A percentile compares a stretch with the other conserved stretches of the same genome.
Evolutionary conservation across 92 coral and sea anemone genomes (phyloP).

Genomic region (Epizoanthus stellaris): DNA sequence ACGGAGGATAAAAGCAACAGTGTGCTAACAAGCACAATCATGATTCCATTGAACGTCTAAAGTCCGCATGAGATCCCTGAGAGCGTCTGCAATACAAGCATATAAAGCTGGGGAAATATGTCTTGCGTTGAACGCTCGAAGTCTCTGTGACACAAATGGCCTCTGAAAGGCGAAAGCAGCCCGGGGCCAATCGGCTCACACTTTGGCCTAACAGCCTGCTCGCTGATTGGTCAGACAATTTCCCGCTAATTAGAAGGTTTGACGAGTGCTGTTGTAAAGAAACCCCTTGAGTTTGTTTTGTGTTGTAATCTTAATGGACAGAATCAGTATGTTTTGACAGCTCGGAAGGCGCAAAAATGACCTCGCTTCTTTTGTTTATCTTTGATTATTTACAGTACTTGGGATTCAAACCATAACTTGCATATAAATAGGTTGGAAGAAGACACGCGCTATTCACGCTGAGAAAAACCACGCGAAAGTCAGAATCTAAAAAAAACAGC

Average conservation of each 20-base stretch:
- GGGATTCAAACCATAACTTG: constrained; percentile 62
- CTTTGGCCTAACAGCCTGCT: constrained; percentile 70
- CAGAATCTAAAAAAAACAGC: background rate
- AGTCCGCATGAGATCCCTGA: constrained; percentile 75
- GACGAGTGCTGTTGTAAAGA: constrained; percentile 91
- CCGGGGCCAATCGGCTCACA: constrained; percentile 91
- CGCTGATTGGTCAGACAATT: constrained; percentile 74
- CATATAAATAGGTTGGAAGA: constrained; percentile 41
- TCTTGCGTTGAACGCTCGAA: constrained; percentile 69
- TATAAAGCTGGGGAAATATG: constrained; percentile 67
- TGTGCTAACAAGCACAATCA: constrained; percentile 94
- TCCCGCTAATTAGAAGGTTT: constrained; percentile 77
- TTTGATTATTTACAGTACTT: constrained; percentile 65
- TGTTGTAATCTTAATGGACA: constrained; percentile 88
- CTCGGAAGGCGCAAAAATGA: constrained; percentile 75
- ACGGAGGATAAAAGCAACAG: constrained; percentile 70
- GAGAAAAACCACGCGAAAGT: constrained; percentile 45
- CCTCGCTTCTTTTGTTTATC: constrained; percentile 80
- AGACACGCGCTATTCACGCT: constrained; percentile 32
- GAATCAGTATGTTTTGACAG: constrained; percentile 94
- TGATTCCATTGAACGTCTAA: constrained; percentile 66
- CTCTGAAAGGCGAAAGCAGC: constrained; percentile 73
- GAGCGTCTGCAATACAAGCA: constrained; percentile 75
- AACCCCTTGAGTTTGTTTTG: constrained; percentile 93
- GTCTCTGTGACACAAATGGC: constrained; percentile 70